Base-by-base conservation (phyloP, 2,888 invertebrate genomes). In the Archaeoteleia sp. region DNA sequence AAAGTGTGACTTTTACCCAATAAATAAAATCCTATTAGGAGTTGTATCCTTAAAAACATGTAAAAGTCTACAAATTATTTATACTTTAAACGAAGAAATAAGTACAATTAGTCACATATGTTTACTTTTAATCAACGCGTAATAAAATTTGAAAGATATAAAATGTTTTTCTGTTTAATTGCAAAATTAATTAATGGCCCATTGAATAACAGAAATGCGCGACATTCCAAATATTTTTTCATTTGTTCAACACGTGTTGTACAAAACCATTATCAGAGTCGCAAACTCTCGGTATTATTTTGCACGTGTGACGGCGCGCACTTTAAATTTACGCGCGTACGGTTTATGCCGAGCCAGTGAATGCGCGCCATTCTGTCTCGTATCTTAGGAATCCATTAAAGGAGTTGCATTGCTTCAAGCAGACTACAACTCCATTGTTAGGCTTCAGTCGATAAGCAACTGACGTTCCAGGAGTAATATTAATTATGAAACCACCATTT, bases 311-410 rank as follows among this genome's bases (percentile, higher is more conserved):
- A 66, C 66, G 66, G 61, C 46, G 67, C 53, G 67, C 60, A 32
- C 58, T 68, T 68, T 58, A 67, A 70, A 67, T 70, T 65, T 61
- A 49, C 55, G 63, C 45, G 61, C 62, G 34, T 53, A 57, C 61
- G 57, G 48, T 49, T 48, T 63, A 67, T 45, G 53, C 48, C 49
- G 23, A 55, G 62, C 62, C 27, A 49, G 63, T 63, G 68, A 71
- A 71, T 54, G 60, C 57, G 61, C 57, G 48, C 58, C 67, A 51
- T 49, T 67, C 72, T 74, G 76, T 74, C 77, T 74, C 78, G 72
- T 78, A 77, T 74, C 75, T 78, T 73, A 75, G 73, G 67, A 77
- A 72, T 71, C 74, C 71, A 74, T 78, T 78, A 78, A 63, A 68
- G 58, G 53, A 67, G 62, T 65, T 46, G 51, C 54, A 63, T 60